Evolutionary conservation across 2,113 vertebrate genomes (phyloP).

Genomic region (Protomyctophum bolini): DNA sequence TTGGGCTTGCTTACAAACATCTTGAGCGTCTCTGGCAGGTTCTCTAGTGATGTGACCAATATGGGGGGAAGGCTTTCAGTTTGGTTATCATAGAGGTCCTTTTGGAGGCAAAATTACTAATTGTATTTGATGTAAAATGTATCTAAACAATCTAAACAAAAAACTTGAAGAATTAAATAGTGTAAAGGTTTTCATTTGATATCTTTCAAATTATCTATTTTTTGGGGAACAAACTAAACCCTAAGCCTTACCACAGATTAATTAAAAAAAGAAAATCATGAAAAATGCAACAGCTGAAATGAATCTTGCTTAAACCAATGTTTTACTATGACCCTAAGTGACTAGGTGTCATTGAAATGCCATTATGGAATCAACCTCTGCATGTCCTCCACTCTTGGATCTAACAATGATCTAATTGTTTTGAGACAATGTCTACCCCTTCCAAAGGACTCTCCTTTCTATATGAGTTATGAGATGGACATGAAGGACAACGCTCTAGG

Average conservation of each 20-base stretch:
- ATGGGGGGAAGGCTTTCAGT: background rate
- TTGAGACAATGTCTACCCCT: background rate
- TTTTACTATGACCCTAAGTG: too few species aligned
- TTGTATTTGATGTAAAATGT: too few species aligned
- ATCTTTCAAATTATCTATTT: too few species aligned
- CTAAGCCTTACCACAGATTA: too few species aligned
- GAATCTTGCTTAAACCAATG: too few species aligned
- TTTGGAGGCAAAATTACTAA: too few species aligned
- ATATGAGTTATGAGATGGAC: conserved; percentile 93
- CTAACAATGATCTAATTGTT: background rate
- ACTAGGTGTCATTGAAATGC: too few species aligned
- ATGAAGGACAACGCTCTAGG: conserved; percentile 91
- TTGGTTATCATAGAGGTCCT: background rate
- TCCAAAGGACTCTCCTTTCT: conserved; percentile 95
- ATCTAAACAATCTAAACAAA: too few species aligned
- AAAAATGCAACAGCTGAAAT: background rate
- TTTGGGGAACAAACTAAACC: too few species aligned
- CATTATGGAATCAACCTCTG: background rate
- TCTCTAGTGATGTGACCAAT: background rate
- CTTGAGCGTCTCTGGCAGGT: background rate
- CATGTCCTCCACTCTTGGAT: background rate
- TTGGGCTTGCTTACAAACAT: background rate
- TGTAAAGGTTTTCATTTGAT: too few species aligned
- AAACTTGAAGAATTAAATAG: too few species aligned
- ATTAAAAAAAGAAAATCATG: background rate